Evolutionary conservation across 2,113 vertebrate genomes (phyloP).

Genomic region (Lophius piscatorius): DNA sequence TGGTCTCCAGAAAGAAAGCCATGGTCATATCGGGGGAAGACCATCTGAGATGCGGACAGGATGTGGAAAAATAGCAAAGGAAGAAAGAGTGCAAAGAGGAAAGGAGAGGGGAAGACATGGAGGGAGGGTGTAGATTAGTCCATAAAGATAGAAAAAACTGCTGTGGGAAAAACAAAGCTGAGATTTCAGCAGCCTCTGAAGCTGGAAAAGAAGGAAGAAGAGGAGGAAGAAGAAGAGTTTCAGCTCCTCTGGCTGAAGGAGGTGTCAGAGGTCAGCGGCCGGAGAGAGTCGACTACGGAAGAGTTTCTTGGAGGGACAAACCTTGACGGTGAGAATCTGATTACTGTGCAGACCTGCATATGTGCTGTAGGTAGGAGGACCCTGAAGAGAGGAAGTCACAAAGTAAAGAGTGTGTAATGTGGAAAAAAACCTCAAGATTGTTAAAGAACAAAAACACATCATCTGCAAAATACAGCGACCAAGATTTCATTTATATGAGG

Average conservation of each 20-base stretch:
- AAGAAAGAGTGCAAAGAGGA: conserved; percentile 7
- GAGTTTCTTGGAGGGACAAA: conserved; percentile 70
- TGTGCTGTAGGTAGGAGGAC: conserved; percentile 68
- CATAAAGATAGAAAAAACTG: conserved; percentile 8
- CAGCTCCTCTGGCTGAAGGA: conserved; percentile 15
- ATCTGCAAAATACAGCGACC: no score
- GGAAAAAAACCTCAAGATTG: background rate
- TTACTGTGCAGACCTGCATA: conserved; percentile 81
- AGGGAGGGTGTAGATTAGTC: conserved; percentile 8
- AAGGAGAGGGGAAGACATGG: conserved; percentile 11
- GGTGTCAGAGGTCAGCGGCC: conserved; percentile 44
- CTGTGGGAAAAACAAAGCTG: conserved; percentile 19
- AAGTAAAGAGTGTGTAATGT: conserved; percentile 31
- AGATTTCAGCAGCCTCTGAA: conserved; percentile 10
- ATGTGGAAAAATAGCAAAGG: conserved; percentile 12
- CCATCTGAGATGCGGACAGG: conserved; percentile 82
- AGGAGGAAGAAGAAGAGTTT: background rate
- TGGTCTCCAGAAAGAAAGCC: conserved; percentile 89
- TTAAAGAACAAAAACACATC: background rate
- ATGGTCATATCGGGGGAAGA: conserved; percentile 87
- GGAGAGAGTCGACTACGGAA: conserved; percentile 13
- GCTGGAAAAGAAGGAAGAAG: conserved; percentile 13
- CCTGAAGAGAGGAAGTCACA: conserved; percentile 65
- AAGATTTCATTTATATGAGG: no score
- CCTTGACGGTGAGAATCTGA: conserved; percentile 83